Evolutionary conservation across 2,113 vertebrate genomes (phyloP).

Genomic region (Phaethornis superciliosus): DNA sequence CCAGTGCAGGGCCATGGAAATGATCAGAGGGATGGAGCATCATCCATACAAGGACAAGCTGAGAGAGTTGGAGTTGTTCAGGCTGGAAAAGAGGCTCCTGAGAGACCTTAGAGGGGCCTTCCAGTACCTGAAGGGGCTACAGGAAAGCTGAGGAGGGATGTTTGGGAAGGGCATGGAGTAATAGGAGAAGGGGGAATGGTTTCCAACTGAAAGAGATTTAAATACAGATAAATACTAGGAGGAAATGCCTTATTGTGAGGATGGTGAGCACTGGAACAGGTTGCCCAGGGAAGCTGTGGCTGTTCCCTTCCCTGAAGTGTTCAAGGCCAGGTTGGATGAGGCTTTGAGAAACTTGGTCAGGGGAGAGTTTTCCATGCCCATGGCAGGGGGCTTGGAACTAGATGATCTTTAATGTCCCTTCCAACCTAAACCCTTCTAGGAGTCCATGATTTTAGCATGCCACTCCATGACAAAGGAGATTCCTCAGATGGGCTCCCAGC

Average conservation of each 20-base stretch:
- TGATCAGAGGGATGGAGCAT: background rate
- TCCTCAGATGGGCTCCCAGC: background rate
- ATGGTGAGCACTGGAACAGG: too few relatives aligned
- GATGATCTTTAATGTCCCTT: background rate
- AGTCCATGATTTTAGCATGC: background rate
- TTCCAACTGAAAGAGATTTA: too few relatives aligned
- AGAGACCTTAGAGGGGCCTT: background rate
- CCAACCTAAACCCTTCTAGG: background rate
- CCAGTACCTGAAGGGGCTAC: background rate
- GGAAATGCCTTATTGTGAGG: too few relatives aligned
- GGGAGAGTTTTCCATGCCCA: background rate
- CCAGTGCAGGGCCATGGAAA: background rate
- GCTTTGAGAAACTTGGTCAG: background rate
- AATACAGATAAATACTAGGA: too few relatives aligned
- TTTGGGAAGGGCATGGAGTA: too few relatives aligned
- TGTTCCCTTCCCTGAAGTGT: too few relatives aligned
- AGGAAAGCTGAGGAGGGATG: background rate
- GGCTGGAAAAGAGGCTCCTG: background rate
- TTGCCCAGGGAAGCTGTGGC: too few relatives aligned
- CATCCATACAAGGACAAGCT: background rate
- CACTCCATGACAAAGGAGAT: background rate
- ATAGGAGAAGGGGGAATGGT: too few relatives aligned
- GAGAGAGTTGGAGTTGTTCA: background rate
- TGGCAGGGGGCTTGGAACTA: accelerated
- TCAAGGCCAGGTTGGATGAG: background rate